phyloP scores from a whole-genome alignment of 2,113 vertebrate species.

The Chloropsis cyanopogon region DNA sequence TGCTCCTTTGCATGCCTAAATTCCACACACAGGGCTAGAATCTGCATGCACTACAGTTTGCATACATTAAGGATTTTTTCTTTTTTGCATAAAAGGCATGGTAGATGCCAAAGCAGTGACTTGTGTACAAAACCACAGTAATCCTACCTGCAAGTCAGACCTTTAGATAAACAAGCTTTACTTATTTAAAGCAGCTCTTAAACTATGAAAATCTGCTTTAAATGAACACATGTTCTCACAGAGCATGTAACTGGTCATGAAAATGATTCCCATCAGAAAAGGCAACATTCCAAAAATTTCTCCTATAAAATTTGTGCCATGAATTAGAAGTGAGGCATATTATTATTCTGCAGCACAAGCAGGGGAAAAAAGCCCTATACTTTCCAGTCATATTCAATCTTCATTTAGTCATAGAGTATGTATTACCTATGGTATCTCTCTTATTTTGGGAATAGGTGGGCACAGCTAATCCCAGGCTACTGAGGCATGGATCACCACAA shows the following conservation, averaged over 20 bases:
- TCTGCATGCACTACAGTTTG: constrained; percentile 12
- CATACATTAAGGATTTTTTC: neutral
- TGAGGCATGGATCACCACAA: neutral
- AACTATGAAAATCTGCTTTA: neutral
- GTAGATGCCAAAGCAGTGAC: neutral
- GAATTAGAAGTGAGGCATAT: neutral
- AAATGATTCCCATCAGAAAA: neutral
- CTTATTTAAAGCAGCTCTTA: neutral
- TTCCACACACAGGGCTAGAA: neutral
- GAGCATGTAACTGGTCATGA: neutral
- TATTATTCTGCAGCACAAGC: neutral
- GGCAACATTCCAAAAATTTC: neutral
- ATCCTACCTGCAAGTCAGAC: constrained; percentile 41
- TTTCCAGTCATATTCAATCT: neutral
- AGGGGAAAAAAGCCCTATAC: neutral
- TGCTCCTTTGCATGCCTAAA: neutral
- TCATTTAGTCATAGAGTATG: neutral
- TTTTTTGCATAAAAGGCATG: neutral
- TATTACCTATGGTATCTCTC: neutral
- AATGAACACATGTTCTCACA: neutral
- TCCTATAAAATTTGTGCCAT: neutral
- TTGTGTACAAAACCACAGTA: neutral
- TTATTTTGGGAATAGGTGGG: neutral
- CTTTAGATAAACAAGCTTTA: neutral
- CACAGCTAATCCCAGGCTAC: neutral